Percentiles rank a stretch among this genome's conserved stretches.
These are phyloP conservation scores for Parambassis ranga DNA, from an alignment of 2,797 vertebrate genomes.

Conservation along the genomic window DNA sequence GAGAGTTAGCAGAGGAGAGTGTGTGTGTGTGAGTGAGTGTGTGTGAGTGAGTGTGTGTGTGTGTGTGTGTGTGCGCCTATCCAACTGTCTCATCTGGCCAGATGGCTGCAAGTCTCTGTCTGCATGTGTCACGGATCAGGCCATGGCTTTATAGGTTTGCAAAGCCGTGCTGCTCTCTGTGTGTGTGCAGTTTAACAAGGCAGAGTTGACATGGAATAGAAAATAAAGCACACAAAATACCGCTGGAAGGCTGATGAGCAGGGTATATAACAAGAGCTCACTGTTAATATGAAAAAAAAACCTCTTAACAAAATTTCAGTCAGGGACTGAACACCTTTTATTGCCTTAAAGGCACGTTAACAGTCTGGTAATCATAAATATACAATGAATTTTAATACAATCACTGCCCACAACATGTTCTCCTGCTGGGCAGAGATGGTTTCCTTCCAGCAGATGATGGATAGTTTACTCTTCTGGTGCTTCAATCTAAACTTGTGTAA, in stretches of 20 bases:
- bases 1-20: too few species aligned
- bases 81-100: conserved; percentile 58
- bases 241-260: background rate
- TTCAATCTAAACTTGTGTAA: too few species aligned
- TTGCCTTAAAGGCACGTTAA: background rate
- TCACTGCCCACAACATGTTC: background rate
- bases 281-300: conserved; percentile 4
- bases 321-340: conserved; percentile 24
- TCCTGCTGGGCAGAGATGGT: background rate
- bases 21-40: background rate
- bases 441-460: background rate
- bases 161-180: conserved; percentile 41
- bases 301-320: conserved; percentile 2
- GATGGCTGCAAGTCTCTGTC: conserved; percentile 61
- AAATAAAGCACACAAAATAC: background rate
- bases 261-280: background rate
- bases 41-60: background rate
- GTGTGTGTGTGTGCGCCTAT: conserved; percentile 27
- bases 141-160: conserved; percentile 45
- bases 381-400: background rate
- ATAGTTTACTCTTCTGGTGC: background rate
- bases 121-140: conserved; percentile 56
- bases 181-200: conserved; percentile 12
- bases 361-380: conserved; percentile 2
- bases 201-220: background rate